Conservation (phyloP, 2,888 invertebrate genomes). For the Anorthoa munda region DNA sequence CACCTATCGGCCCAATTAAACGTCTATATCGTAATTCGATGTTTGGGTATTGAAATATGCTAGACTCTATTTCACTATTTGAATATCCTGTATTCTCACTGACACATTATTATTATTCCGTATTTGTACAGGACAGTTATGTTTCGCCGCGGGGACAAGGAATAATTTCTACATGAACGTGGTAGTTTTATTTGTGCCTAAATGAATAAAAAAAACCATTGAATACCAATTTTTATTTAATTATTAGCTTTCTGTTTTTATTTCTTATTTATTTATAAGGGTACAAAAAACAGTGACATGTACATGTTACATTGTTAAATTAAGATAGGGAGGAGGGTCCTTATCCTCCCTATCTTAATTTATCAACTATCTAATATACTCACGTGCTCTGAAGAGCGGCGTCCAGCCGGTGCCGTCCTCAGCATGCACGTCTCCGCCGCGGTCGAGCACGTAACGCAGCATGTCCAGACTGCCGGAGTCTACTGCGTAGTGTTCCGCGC, state of each 20-base stretch:
- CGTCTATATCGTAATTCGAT: neutral
- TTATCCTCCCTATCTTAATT: neutral
- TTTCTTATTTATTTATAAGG: too few relatives aligned
- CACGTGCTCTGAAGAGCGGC: constrained; percentile 89
- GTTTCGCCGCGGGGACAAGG: neutral
- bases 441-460: constrained; percentile 76
- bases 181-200: neutral
- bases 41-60: neutral
- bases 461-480: constrained; percentile 85
- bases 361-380: constrained; percentile 16
- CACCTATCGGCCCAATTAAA: neutral
- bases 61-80: neutral
- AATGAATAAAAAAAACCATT: too few relatives aligned
- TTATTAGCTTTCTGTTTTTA: too few relatives aligned
- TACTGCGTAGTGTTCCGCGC: constrained; percentile 89
- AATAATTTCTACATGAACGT: neutral
- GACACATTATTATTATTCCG: neutral
- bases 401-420: constrained; percentile 90
- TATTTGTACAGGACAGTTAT: too few relatives aligned
- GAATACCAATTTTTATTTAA: too few relatives aligned
- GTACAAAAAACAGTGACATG: too few relatives aligned
- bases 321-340: too few relatives aligned
- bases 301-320: too few relatives aligned
- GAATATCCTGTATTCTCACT: neutral
- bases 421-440: constrained; percentile 79